Percentiles rank a stretch among this genome's conserved stretches.
Conservation (phyloP, 2,888 invertebrate species). For the Ceraclea dissimilis region DNA sequence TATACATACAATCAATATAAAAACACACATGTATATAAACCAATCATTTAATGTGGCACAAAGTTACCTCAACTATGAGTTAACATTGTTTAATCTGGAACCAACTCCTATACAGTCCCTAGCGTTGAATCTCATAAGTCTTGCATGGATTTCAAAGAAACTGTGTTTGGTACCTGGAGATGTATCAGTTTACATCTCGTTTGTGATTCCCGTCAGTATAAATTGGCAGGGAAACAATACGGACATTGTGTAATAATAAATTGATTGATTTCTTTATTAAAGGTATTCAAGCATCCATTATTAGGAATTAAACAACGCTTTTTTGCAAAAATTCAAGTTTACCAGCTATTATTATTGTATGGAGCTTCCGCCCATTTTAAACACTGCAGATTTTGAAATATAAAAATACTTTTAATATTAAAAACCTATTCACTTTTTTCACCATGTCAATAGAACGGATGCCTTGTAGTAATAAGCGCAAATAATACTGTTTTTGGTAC, state of each 20-base stretch:
- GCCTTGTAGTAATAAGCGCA: no score
- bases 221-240: constrained; percentile 5
- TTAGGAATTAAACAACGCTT: neutral
- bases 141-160: neutral
- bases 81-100: no score
- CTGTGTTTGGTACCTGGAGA: neutral
- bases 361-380: neutral
- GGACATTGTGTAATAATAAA: no score
- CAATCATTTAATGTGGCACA: no score
- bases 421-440: no score
- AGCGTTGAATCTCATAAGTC: no score
- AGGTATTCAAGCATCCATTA: neutral
- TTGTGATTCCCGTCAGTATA: neutral
- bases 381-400: neutral
- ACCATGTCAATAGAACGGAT: no score
- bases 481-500: no score
- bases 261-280: constrained; percentile 7
- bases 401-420: neutral
- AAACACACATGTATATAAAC: no score
- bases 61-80: no score
- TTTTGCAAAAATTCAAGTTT: neutral
- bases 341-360: neutral
- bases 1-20: no score
- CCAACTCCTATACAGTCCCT: no score
- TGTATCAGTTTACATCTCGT: neutral